These are phyloP conservation scores for Hydropsyche betteni DNA, from an alignment of 2,888 invertebrate genomes.

Conservation along the genomic window DNA sequence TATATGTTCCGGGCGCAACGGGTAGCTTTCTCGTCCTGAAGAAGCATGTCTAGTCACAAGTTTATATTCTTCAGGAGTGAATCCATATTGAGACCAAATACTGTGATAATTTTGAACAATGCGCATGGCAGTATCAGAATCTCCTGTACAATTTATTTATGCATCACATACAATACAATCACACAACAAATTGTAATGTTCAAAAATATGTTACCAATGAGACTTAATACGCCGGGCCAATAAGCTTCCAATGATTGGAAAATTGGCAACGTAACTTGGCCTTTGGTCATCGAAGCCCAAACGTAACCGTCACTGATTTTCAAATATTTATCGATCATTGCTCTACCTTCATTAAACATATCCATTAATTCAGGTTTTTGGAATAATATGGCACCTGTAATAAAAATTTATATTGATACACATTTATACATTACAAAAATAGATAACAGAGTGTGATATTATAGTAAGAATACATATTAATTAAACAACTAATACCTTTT, in stretches of 20 bases:
- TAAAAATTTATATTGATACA: neutral
- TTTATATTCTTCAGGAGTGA: conserved; percentile 98
- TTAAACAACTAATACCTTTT: conserved; percentile 71
- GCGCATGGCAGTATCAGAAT: conserved; percentile 89
- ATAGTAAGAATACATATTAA: neutral
- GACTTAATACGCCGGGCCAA: conserved; percentile 94
- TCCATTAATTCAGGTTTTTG: conserved; percentile 90
- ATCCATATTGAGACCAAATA: conserved; percentile 97
- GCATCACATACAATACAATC: too few species aligned
- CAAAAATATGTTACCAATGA: conserved; percentile 68
- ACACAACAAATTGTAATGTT: too few species aligned
- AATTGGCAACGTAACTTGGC: conserved; percentile 94
- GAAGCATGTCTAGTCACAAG: conserved; percentile 89
- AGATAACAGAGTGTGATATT: neutral
- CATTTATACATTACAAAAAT: neutral
- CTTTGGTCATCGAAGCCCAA: conserved; percentile 99
- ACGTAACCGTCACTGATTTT: conserved; percentile 98
- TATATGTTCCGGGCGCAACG: conserved; percentile 93
- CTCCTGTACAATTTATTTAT: conserved; percentile 66
- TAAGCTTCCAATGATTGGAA: conserved; percentile 98
- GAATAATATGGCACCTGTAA: conserved; percentile 79
- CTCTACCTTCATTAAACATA: conserved; percentile 85
- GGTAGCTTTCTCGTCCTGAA: conserved; percentile 86
- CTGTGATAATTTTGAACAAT: conserved; percentile 95
- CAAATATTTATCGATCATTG: conserved; percentile 83